Conservation (phyloP, 2,888 invertebrate species). For the Volucella inanis region DNA sequence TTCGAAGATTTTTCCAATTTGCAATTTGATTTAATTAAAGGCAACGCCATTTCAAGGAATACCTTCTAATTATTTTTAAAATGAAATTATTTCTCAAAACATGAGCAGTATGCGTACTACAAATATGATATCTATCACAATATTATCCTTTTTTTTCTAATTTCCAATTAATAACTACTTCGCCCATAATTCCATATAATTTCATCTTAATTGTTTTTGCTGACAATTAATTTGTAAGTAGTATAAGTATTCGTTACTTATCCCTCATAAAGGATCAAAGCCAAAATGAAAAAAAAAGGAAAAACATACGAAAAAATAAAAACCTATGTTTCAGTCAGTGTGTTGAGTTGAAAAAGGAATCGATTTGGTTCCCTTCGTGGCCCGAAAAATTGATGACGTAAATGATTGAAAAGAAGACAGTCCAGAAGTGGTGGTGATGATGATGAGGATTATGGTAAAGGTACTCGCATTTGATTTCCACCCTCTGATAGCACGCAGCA, state of each 20-base stretch:
- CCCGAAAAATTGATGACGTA: conserved; percentile 61
- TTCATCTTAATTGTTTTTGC: conserved; percentile 29
- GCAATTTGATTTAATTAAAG: no score
- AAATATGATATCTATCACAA: no score
- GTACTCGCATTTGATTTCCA: conserved; percentile 35
- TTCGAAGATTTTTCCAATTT: no score
- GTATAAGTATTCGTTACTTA: neutral
- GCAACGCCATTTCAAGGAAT: no score
- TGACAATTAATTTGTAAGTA: conserved; percentile 38
- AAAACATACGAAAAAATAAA: neutral
- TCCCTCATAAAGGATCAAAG: neutral
- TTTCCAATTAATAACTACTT: no score
- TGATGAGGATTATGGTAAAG: conserved; percentile 60
- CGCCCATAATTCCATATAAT: conserved; percentile 34
- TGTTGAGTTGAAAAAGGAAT: conserved; percentile 23
- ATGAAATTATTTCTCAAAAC: no score
- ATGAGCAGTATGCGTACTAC: no score
- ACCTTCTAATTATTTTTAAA: no score
- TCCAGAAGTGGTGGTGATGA: conserved; percentile 23
- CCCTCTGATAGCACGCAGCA: conserved; percentile 44
- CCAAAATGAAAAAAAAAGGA: neutral
- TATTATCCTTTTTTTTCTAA: no score
- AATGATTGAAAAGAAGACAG: conserved; percentile 72
- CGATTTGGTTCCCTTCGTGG: conserved; percentile 51
- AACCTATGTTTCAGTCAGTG: neutral